Percentiles rank a stretch among this genome's conserved stretches.
These are phyloP conservation scores for Poecilia latipinna DNA, from an alignment of 2,113 vertebrate genomes.

Conservation along the genomic window DNA sequence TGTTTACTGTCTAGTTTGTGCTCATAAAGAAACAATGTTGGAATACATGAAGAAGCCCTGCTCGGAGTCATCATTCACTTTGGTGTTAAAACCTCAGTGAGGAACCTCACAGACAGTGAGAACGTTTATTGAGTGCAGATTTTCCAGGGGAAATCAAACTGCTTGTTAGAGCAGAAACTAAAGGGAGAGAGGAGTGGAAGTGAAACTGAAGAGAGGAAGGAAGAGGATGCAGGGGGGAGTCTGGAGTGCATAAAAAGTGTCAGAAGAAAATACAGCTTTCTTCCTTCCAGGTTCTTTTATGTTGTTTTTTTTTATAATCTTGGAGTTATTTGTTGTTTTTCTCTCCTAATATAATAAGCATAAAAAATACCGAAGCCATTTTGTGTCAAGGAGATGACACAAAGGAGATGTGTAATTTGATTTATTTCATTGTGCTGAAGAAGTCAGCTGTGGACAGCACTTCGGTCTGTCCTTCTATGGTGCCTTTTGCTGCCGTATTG, in stretches of 20 bases:
- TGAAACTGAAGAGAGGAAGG: slow-evolving; percentile 51
- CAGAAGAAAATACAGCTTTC: slow-evolving; percentile 57
- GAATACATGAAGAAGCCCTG: slow-evolving; percentile 12
- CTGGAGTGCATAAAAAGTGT: slow-evolving; percentile 59
- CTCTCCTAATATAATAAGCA: slow-evolving; percentile 2
- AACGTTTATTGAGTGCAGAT: slow-evolving; percentile 68
- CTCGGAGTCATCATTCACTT: slow-evolving; percentile 45
- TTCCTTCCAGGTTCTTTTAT: slow-evolving; percentile 31
- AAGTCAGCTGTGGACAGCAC: slow-evolving; percentile 36
- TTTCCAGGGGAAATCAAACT: slow-evolving; percentile 75
- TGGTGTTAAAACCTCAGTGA: slow-evolving; percentile 48
- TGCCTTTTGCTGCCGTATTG: slow-evolving; percentile 61
- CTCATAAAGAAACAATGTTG: slow-evolving; percentile 5
- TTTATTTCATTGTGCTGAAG: slow-evolving; percentile 38
- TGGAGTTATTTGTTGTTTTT: neutral
- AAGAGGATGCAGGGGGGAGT: slow-evolving; percentile 59
- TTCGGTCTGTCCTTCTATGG: slow-evolving; percentile 24
- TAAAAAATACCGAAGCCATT: slow-evolving; percentile 5
- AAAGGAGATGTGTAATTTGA: slow-evolving; percentile 20
- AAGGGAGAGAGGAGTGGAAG: slow-evolving; percentile 57
- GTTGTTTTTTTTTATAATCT: slow-evolving; percentile 21
- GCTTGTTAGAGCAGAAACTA: slow-evolving; percentile 70
- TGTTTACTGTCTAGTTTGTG: slow-evolving; percentile 1
- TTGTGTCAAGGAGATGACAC: no score
- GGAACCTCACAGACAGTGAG: slow-evolving; percentile 40